Evolutionary conservation across 2,113 vertebrate species (phyloP), one percentile per base, ranked within the genome.

Genomic region (Cyanistes caeruleus): DNA sequence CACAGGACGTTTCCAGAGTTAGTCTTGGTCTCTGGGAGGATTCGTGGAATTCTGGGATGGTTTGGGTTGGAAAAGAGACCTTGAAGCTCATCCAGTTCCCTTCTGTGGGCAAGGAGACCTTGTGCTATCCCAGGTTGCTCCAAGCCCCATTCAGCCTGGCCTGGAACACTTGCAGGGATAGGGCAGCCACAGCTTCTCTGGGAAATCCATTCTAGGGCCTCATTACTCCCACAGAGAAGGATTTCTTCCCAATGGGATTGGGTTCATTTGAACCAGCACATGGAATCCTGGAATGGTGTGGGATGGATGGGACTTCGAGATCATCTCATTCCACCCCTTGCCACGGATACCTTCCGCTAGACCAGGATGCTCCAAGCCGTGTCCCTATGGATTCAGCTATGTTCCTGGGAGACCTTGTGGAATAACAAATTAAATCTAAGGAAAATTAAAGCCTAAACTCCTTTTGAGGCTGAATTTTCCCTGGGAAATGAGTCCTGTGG

Each of bases 391-490:
- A 69, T n/a, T 53, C 28, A 46, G 3, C 18, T 52, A 0, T 4
- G 10, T 46, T 53, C 5, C 5, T 2, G 11, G 41, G 30, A 12
- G 6, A 4, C 4, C 3, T 10, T 63, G 14, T 27, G 12, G 14
- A n/a, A 55, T 35, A 10, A 24, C 7, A 60, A 8, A 11, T 13
- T 25, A 13, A 48, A 18, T 22, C 25, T 15, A 18, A 80, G 18
- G 22, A 37, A 64, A 81, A 41, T 27, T 22, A 30, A 22, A 10
- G 13, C 37, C 67, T 24, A 18, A 30, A 35, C 23, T 56, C 21
- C 4, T 5, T 0, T 0, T 10, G 8, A 75, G 28, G 52, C 5
- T 0, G 0, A 3, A 21, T 53, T 67, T 63, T 59, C 33, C 15
- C 9, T 33, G 22, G 31, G 9, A 64, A 49, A 21, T 1, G 10